phyloP scores from a whole-genome alignment of 2,797 vertebrate genomes.

The Enteromius paludinosus region DNA sequence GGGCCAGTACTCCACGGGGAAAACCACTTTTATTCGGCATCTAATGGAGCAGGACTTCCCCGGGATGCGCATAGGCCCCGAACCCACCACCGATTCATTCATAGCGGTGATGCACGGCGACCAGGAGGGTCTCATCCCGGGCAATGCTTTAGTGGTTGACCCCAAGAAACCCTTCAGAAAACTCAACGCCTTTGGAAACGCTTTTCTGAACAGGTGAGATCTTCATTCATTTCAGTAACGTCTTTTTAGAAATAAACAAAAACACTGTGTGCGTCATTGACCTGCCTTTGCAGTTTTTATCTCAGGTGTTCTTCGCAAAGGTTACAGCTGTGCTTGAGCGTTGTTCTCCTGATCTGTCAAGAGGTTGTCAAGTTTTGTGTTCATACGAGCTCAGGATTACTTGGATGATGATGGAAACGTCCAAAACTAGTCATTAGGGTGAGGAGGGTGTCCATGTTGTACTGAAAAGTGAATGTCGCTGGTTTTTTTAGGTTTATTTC shows the following conservation, averaged over 20 bases:
- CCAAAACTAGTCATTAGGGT: background rate
- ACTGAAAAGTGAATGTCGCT: background rate
- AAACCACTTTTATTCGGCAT: conserved; percentile 83
- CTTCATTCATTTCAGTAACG: background rate
- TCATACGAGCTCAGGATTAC: background rate
- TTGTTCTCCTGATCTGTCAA: background rate
- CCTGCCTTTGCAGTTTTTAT: no score
- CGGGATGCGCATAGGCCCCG: conserved; percentile 84
- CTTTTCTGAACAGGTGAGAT: conserved; percentile 80
- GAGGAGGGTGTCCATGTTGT: background rate
- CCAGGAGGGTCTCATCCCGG: conserved; percentile 78
- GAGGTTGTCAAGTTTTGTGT: background rate
- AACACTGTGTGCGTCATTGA: background rate
- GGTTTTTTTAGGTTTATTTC: no score
- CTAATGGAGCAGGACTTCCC: conserved; percentile 85
- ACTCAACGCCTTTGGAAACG: conserved; percentile 84
- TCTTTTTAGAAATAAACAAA: background rate
- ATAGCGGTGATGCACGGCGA: conserved; percentile 83
- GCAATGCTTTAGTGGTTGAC: conserved; percentile 81
- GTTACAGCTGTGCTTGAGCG: background rate
- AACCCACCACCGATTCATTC: conserved; percentile 85
- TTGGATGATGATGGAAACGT: background rate
- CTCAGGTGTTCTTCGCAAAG: background rate
- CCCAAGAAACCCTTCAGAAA: conserved; percentile 82
- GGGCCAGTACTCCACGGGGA: conserved; percentile 84